These are phyloP conservation scores for Ictalurus punctatus DNA, from an alignment of 2,113 vertebrate species.

Conservation along the genomic window DNA sequence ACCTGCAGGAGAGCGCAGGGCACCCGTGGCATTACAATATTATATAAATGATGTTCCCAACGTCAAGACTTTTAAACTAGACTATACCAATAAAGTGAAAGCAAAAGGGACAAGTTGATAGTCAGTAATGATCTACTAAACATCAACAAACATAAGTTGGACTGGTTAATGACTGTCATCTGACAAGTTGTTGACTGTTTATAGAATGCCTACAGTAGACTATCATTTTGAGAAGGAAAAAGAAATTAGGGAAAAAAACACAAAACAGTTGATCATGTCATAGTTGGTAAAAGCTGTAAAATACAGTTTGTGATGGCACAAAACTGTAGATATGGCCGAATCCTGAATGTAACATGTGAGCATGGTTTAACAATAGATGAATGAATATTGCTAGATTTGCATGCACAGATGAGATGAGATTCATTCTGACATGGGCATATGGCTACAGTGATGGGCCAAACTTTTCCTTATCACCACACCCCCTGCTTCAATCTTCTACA, in stretches of 20 bases:
- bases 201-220: not conserved
- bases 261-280: not conserved
- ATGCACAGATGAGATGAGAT: conserved; percentile 65
- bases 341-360: not conserved
- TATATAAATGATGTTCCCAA: not conserved
- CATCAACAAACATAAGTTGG: not conserved
- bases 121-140: not conserved
- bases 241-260: not conserved
- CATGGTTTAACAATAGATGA: conserved; percentile 57
- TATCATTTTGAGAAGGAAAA: not conserved
- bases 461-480: conserved; percentile 29
- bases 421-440: conserved; percentile 65
- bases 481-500: conserved; percentile 21
- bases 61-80: not conserved
- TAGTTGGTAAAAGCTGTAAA: not conserved
- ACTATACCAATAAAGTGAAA: not conserved
- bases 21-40: no score
- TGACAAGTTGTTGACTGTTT: not conserved
- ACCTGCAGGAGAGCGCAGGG: no score
- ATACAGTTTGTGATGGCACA: not conserved
- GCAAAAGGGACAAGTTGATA: not conserved
- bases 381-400: conserved; percentile 64
- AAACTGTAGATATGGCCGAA: not conserved
- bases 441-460: conserved; percentile 54
- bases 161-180: not conserved